Conservation (phyloP, 2,797 vertebrate species). For the Acipenser transmontanus region DNA sequence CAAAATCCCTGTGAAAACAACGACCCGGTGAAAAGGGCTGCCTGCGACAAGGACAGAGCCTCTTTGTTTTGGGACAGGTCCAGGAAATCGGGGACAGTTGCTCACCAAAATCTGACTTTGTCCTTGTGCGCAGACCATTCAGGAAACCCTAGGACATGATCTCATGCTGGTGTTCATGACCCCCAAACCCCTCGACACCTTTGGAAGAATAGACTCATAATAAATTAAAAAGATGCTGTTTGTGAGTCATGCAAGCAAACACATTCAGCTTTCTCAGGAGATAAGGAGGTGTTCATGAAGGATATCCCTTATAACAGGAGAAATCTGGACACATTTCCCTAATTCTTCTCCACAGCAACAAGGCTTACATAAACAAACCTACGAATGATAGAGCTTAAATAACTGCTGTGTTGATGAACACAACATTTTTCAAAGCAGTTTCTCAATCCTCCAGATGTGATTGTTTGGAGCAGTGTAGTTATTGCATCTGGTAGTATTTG, state of each 20-base stretch:
- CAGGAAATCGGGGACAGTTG: slow-evolving; percentile 6
- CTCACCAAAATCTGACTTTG: slow-evolving; percentile 7
- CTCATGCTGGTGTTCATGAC: slow-evolving; percentile 7
- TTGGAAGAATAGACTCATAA: background rate
- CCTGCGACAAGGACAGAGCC: background rate
- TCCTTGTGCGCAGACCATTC: slow-evolving; percentile 14
- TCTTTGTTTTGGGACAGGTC: slow-evolving; percentile 1
- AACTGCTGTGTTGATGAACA: no score
- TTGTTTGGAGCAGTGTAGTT: no score
- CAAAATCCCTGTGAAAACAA: background rate
- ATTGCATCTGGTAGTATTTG: no score
- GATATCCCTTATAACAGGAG: background rate
- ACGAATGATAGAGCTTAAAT: no score
- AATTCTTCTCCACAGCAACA: background rate
- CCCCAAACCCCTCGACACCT: background rate
- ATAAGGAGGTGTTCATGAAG: background rate
- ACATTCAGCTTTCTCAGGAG: background rate
- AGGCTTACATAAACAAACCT: background rate
- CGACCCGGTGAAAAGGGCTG: background rate
- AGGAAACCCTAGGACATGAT: background rate
- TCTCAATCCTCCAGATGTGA: no score
- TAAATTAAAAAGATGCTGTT: background rate
- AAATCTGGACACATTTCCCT: background rate
- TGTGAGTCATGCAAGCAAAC: slow-evolving; percentile 3
- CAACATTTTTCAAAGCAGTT: no score